A percentile compares a stretch with the other conserved stretches of the same genome.
Conservation (phyloP, 2,797 vertebrate genomes). For the Melanotaenia maccullochi region DNA sequence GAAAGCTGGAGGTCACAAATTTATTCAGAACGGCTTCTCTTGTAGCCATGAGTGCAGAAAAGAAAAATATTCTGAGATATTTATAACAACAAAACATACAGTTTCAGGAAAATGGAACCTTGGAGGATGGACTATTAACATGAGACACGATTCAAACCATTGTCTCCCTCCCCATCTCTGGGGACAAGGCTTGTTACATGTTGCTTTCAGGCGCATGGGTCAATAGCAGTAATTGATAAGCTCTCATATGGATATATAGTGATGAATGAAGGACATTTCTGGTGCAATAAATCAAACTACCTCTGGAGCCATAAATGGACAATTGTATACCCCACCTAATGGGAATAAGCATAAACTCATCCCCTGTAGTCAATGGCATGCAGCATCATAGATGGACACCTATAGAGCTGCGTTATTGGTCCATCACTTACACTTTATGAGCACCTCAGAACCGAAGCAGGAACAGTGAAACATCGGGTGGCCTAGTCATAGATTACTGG, state of each 20-base stretch:
- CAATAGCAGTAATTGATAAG: constrained; percentile 80
- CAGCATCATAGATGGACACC: constrained; percentile 33
- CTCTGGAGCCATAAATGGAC: constrained; percentile 51
- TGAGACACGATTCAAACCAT: constrained; percentile 46
- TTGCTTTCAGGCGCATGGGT: constrained; percentile 68
- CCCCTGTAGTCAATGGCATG: constrained; percentile 50
- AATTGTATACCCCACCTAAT: constrained; percentile 49
- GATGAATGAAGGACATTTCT: constrained; percentile 69
- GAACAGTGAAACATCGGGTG: constrained; percentile 34
- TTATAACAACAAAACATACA: constrained; percentile 68
- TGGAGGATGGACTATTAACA: constrained; percentile 50
- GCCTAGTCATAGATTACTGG: constrained; percentile 68
- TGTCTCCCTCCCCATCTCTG: constrained; percentile 45
- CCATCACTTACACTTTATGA: constrained; percentile 80
- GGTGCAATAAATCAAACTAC: constrained; percentile 58
- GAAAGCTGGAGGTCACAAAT: constrained; percentile 64
- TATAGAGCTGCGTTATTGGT: constrained; percentile 62
- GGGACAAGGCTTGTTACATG: constrained; percentile 54
- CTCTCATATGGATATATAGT: constrained; percentile 72
- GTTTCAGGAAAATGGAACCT: constrained; percentile 70
- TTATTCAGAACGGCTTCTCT: constrained; percentile 64
- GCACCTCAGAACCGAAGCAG: constrained; percentile 45
- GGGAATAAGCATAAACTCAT: constrained; percentile 71
- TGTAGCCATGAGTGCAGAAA: constrained; percentile 24
- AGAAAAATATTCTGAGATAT: constrained; percentile 68